Evolutionary conservation across 2,888 invertebrate species (phyloP), one percentile per base, ranked within the genome.

Genomic region (Euplexia lucipara): DNA sequence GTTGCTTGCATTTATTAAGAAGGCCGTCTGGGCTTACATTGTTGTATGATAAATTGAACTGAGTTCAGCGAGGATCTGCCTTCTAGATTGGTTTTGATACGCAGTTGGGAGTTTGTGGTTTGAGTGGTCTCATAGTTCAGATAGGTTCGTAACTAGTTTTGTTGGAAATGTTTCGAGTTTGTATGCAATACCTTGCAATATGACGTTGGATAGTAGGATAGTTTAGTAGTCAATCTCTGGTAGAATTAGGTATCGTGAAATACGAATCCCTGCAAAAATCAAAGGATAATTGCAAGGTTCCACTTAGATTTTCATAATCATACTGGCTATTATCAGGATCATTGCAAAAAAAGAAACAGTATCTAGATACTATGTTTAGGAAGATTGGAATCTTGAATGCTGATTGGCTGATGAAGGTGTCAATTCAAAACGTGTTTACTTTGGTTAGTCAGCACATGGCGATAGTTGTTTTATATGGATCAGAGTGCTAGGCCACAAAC

Each of bases 1-100:
- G 90, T 78, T 86, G 86, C 77, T 74, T 86, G 90, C 91, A 93
- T 93, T 92, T 88, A 92, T 90, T 89, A 90, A 90, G 90, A 91
- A 90, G 90, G 88, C 86, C 88, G 71, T 73, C 80, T 76, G 70
- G 48, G 0, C 66, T 70, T 83, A 86, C 86, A 88, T 79, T 89
- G 88, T 88, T 78, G 86, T 83, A 77, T 81, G 78, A 77, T 81
- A 77, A 77, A 80, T 68, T 59, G 64, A 60, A 59, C 67, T 75
- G 54, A 51, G 68, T 75, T 71, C 62, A 72, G 53, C 42, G 32
- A 45, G 41, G 45, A 65, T 60, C 35, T 48, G 34, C 32, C n/a
- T 16, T 57, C 34, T 54, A 57, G 47, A 74, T 74, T 44, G 52
- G 30, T 61, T 73, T 45, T 69, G 52, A 63, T 67, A 30, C 63